A percentile compares a stretch with the other conserved stretches of the same genome.
Conservation (phyloP, 1,140 invertebrate genomes). For the Camponotus floridanus region DNA sequence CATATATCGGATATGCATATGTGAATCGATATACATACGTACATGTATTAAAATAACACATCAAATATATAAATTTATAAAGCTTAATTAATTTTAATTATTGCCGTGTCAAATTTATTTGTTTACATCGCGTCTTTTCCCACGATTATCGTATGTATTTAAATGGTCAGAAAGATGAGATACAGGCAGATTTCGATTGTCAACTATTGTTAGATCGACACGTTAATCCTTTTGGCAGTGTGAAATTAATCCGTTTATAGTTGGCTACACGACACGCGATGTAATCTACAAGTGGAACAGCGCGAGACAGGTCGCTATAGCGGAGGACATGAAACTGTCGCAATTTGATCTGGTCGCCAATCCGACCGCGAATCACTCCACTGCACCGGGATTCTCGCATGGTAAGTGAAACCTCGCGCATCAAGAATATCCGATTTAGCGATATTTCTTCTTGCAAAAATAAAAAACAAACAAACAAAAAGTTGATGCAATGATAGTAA, state of each 20-base stretch:
- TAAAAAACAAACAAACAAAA: not conserved
- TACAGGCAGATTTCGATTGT: not conserved
- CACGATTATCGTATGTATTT: not conserved
- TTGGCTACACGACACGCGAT: constrained; percentile 94
- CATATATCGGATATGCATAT: not conserved
- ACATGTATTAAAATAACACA: too few species aligned
- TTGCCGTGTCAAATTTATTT: not conserved
- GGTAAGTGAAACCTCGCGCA: constrained; percentile 71
- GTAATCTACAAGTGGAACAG: constrained; percentile 94
- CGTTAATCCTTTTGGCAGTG: not conserved
- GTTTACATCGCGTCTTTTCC: too few species aligned
- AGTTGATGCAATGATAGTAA: not conserved
- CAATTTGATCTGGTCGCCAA: constrained; percentile 94
- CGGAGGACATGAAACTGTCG: constrained; percentile 94
- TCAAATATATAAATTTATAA: too few species aligned
- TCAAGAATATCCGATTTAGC: not conserved
- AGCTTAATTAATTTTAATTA: too few species aligned
- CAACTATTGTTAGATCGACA: not conserved
- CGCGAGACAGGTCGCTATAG: constrained; percentile 91
- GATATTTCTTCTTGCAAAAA: not conserved
- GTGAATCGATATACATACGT: not conserved
- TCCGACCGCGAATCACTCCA: constrained; percentile 90
- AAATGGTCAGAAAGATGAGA: not conserved
- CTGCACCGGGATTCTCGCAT: constrained; percentile 75
- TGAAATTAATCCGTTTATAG: constrained; percentile 85